Evolutionary conservation across 2,797 vertebrate genomes (phyloP).

Genomic region (Pangasius mekongensis): DNA sequence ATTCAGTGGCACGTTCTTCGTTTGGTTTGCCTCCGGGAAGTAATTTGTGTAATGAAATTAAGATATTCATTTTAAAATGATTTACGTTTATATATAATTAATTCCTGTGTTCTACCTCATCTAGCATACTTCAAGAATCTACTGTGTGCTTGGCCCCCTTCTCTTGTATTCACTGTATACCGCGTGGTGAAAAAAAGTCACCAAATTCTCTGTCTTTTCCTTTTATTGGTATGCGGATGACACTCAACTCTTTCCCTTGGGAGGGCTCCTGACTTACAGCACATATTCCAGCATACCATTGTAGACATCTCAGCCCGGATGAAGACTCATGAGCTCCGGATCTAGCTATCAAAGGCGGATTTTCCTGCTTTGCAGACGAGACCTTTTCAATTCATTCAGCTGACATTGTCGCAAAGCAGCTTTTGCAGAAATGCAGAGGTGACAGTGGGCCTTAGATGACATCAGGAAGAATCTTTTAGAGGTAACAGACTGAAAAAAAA

Average conservation of each 20-base stretch:
- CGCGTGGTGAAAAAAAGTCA: background rate
- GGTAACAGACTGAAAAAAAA: background rate
- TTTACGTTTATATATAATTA: background rate
- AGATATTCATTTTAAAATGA: background rate
- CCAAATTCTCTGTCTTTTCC: background rate
- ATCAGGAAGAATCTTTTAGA: background rate
- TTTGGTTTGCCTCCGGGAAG: background rate
- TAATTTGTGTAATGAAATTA: background rate
- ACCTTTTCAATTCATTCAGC: background rate
- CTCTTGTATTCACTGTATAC: background rate
- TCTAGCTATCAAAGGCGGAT: background rate
- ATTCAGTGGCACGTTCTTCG: background rate
- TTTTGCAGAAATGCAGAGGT: background rate
- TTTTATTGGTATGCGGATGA: background rate
- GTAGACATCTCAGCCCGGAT: background rate
- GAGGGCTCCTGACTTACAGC: background rate
- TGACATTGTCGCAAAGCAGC: no score
- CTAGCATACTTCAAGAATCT: background rate
- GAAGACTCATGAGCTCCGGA: background rate
- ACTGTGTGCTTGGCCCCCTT: no score
- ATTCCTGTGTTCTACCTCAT: background rate
- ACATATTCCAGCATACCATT: background rate
- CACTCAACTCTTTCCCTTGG: background rate
- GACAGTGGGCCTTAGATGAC: background rate
- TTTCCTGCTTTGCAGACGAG: background rate